Evolutionary conservation across 37 sponge, comb jelly and placozoan genomes (phyloP), one percentile per base, ranked within the genome.

Genomic region (Hormiphora californensis): DNA sequence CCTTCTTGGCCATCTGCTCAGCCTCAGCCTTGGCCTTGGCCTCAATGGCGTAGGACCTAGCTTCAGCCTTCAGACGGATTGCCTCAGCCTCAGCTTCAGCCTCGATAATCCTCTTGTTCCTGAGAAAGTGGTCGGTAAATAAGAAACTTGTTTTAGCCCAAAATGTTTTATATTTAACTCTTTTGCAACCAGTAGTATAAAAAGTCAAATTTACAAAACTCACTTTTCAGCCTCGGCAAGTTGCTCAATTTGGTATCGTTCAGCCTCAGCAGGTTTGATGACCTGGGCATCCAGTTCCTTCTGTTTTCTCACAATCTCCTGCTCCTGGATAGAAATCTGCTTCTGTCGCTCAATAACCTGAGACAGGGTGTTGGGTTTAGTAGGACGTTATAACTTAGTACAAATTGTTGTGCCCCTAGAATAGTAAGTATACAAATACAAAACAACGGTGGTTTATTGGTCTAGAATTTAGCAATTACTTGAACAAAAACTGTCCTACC

Each of bases 1-100:
- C 89, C 25, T 88, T 88, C 85, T 88, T 88, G n/a, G 89, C 89
- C 89, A 88, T 88, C 62, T 88, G 89, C 63, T 88, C 89, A n/a
- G 89, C 89, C 37, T 88, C 89, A 36, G 89, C 89, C 8, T 86
- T 88, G 1, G 89, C 89, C 30, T 88, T 88, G 2, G 86, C 86
- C 46, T 88, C 89, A 49, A 88, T 86, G 32, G 89, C 89, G 51
- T 30, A 88, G 9, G 89, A 85, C 32, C 87, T 55, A 27, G 89
- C 89, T 49, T 88, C 89, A 54, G 81, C 89, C 41, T 86, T 86
- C 39, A 88, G 59, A 12, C 89, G 89, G 32, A 88, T 88, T 22
- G 89, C 85, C 46, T 88, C 89, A 8, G 89, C 89, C 46, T 49
- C 4, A 87, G 89, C 89, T 85, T 88, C 89, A 40, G 89, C 89